These are phyloP conservation scores for Frankliniella fusca DNA, from an alignment of 2,888 invertebrate genomes.

Conservation along the genomic window DNA sequence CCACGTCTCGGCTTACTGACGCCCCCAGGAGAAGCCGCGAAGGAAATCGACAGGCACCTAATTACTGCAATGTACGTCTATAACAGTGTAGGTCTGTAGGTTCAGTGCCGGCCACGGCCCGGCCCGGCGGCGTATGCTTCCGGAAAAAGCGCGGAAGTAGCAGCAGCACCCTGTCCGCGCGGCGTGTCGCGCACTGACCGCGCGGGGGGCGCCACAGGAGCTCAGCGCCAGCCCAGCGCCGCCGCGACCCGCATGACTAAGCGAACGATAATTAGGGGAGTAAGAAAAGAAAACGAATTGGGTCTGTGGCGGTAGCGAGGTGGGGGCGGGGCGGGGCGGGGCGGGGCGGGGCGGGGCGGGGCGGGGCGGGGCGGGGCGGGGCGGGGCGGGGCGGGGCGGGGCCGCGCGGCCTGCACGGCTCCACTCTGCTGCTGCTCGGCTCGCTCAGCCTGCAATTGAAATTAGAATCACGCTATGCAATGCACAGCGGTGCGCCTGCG, in stretches of 20 bases:
- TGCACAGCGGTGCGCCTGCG: neutral
- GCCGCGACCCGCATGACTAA: conserved; percentile 3
- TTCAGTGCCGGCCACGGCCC: neutral
- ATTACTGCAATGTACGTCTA: too few relatives aligned
- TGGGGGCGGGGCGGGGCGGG: neutral
- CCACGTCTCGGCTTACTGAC: too few relatives aligned
- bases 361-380: too few relatives aligned
- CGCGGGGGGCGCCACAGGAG: neutral
- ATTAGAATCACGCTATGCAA: neutral
- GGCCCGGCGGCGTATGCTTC: neutral
- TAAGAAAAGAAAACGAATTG: neutral
- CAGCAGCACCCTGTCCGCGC: neutral
- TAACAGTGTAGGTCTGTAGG: too few relatives aligned
- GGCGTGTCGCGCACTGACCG: neutral
- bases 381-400: neutral
- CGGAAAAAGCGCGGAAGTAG: neutral
- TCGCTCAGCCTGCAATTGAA: neutral
- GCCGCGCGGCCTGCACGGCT: neutral
- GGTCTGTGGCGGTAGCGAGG: neutral
- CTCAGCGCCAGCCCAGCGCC: too few relatives aligned
- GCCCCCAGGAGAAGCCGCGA: too few relatives aligned
- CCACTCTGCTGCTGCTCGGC: too few relatives aligned
- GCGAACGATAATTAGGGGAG: conserved; percentile 2
- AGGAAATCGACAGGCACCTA: too few relatives aligned
- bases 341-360: neutral